Base-by-base conservation (phyloP, 1,140 invertebrate genomes). In the Brachionus plicatilis region DNA sequence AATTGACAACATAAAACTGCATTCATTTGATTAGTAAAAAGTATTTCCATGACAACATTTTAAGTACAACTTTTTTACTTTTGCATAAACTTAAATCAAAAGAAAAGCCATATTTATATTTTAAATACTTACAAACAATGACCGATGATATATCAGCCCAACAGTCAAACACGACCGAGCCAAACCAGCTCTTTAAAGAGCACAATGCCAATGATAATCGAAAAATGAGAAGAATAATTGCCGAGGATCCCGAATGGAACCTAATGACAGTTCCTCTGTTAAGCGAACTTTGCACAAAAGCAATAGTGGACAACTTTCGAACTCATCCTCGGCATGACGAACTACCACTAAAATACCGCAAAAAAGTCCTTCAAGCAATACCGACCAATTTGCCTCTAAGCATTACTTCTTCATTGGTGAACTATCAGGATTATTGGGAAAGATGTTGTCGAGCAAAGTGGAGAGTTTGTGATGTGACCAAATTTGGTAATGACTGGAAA, bases 211-310 rank as follows among this genome's bases (percentile, higher is more conserved):
- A 86, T 20, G 89, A 90, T 84, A 86, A 87, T 86, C 85, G 88
- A 43, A 90, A 89, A 65, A 89, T 90, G 88, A 85, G 90, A 29
- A 84, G 89, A 82, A 89, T 90, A 53, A 90, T 90, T 72, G 89
- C 90, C 29, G 90, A 90, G 84, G 90, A 90, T 87, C 88, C 88
- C 12, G 88, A 89, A 86, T 90, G 89, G 88, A 89, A 89, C 11
- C 85, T 90, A 29, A 88, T 88, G n/a, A 90, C 88, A 56, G 88
- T 90, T 17, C 89, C 89, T n/a, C 80, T 87, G 1, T 85, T 90
- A 1, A 86, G 85, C 14, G 88, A 90, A 72, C 84, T 90, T 6
- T 87, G 87, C 82, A 85, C 89, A 8, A 87, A 87, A 75, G 87
- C 89, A 83, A 88, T 90, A 84, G 87, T 89, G 3, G 60, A 85